Percentiles rank a stretch among this genome's conserved stretches.
These are phyloP conservation scores for Crotophaga sulcirostris DNA, from an alignment of 2,113 vertebrate genomes.

Conservation along the genomic window DNA sequence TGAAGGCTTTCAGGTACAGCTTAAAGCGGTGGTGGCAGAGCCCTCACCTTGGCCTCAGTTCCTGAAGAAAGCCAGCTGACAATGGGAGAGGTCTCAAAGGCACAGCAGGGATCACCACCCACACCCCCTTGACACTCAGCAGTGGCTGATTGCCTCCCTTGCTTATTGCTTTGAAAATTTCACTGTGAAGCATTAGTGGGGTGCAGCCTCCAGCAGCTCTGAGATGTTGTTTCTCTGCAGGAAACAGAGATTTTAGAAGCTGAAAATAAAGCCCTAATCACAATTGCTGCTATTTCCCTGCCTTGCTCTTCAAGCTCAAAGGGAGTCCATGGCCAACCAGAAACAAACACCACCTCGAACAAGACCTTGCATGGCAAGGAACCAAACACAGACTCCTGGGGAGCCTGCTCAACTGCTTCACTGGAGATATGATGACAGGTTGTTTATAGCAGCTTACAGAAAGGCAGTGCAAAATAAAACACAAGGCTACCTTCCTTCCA, in stretches of 20 bases:
- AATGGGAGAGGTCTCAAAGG: neutral
- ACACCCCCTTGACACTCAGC: neutral
- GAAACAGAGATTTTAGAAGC: neutral
- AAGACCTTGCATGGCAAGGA: conserved; percentile 8
- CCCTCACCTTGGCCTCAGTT: rapidly evolving
- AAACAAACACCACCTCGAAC: conserved; percentile 28
- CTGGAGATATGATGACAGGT: neutral
- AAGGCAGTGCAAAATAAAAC: neutral
- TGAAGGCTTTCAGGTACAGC: neutral
- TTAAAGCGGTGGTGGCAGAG: neutral
- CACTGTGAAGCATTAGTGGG: neutral
- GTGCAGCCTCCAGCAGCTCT: neutral
- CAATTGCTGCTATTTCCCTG: neutral
- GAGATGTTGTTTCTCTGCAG: neutral
- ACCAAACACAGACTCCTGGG: neutral
- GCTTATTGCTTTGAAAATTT: neutral
- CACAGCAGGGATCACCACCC: conserved; percentile 7
- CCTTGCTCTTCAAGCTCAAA: neutral
- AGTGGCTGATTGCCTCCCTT: conserved; percentile 46
- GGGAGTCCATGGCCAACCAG: conserved; percentile 1
- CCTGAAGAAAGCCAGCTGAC: neutral
- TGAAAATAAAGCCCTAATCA: conserved; percentile 22
- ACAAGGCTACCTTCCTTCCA: neutral
- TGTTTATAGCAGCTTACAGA: conserved; percentile 4
- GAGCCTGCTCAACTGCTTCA: conserved; percentile 10